These are phyloP conservation scores for Verasper variegatus DNA, from an alignment of 2,113 vertebrate genomes.

Conservation along the genomic window DNA sequence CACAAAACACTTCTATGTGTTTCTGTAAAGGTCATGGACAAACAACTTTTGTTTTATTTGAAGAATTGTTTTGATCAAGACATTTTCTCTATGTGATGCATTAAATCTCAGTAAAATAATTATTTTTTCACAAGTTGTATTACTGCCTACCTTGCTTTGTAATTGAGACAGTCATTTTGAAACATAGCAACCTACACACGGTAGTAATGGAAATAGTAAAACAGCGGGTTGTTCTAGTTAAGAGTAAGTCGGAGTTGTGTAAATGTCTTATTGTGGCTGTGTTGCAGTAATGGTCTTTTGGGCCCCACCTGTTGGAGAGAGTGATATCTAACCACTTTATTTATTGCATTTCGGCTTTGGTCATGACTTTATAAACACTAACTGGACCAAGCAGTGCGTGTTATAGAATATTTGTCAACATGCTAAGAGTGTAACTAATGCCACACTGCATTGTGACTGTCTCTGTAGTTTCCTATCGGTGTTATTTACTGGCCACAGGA, in stretches of 20 bases:
- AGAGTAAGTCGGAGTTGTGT: not conserved
- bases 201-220: not conserved
- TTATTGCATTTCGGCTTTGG: constrained; percentile 1
- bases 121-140: not conserved
- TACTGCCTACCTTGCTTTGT: not conserved
- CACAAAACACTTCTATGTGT: not conserved
- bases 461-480: constrained; percentile 42
- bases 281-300: not conserved
- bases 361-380: not conserved
- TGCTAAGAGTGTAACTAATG: constrained; percentile 6
- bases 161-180: constrained; percentile 2
- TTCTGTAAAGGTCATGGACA: not conserved
- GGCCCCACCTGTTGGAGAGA: constrained; percentile 5
- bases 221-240: not conserved
- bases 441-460: constrained; percentile 18
- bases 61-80: not conserved
- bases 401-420: not conserved
- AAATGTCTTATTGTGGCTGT: constrained; percentile 17
- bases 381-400: too few relatives aligned
- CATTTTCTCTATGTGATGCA: not conserved
- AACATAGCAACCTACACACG: not conserved
- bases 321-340: not conserved
- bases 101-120: not conserved
- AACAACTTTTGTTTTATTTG: not conserved
- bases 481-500: constrained; percentile 50